Percentiles rank a stretch among this genome's conserved stretches.
Conservation (phyloP, 2,113 vertebrate species). For the Aldabrachelys gigantea region DNA sequence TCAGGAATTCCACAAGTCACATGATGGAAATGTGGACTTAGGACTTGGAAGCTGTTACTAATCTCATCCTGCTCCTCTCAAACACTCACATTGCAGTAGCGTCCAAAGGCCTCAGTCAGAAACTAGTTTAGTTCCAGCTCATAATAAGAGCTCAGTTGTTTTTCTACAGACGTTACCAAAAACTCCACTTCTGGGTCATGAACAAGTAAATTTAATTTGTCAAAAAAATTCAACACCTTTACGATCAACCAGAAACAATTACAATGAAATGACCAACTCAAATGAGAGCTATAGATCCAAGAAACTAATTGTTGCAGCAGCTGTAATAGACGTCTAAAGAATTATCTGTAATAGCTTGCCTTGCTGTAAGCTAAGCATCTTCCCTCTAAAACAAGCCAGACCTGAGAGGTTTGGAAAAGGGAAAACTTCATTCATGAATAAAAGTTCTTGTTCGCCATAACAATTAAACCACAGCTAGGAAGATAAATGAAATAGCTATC, state of each 20-base stretch:
- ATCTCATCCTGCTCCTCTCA: background rate
- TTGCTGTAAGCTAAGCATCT: background rate
- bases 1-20: background rate
- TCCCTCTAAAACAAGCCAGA: background rate
- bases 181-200: background rate
- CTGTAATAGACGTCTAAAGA: fast-evolving
- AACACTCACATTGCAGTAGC: background rate
- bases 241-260: background rate
- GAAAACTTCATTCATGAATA: background rate
- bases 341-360: fast-evolving
- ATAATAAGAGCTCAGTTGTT: background rate
- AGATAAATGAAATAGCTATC: background rate
- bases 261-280: background rate
- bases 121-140: background rate
- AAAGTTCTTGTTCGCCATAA: background rate
- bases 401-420: background rate
- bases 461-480: background rate
- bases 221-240: background rate
- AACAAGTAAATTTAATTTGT: background rate
- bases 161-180: background rate
- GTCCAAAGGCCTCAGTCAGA: background rate
- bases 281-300: background rate
- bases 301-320: fast-evolving
- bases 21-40: background rate
- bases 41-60: background rate